Base-by-base conservation (phyloP, 1,140 invertebrate species). In the Amphibalanus amphitrite region DNA sequence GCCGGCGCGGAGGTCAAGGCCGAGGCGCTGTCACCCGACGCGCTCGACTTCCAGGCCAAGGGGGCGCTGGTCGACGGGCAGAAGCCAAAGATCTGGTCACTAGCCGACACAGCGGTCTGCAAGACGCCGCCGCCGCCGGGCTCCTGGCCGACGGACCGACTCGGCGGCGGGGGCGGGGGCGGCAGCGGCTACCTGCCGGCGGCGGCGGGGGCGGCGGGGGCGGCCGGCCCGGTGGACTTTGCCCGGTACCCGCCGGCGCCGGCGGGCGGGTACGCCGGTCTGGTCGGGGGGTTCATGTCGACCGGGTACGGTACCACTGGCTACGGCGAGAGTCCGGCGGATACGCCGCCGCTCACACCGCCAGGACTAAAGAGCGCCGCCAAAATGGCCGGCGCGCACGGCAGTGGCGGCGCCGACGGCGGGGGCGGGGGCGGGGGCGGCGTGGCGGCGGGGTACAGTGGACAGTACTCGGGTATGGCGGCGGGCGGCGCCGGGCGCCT, bases 31-130 rank as follows among this genome's bases (percentile, higher is more conserved):
- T 90, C 90, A 79, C 85, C 88, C 71, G 89, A 90, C 76, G 82
- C 84, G 72, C 85, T 86, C 69, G 84, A 81, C 13, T 72, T 72
- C 4, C 73, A 71, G 26, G 59, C 29, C 70, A 68, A 72, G 70
- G 70, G 69, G 70, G 70, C 70, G 23, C 68, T 85, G 69, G 84
- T 85, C 20, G 89, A 29, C 64, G 26, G n/a, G 10, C 59, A 28
- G 91, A 95, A 97, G 79, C 94, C 95, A 28, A 95, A 97, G 82
- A 98, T 98, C 76, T 98, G 94, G 95, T 96, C 93, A 10, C 79
- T 97, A 75, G 94, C 94, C 29, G 93, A 97, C 80, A 96, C 93
- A 38, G 94, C 94, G n/a, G 94, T 93, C n/a, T 95, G 93, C 80
- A 95, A 95, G 80, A 94, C 91, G 13, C 91, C 91, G 0, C 91